Conservation (phyloP, 2,797 vertebrate genomes). For the Bothrops alternatus region DNA sequence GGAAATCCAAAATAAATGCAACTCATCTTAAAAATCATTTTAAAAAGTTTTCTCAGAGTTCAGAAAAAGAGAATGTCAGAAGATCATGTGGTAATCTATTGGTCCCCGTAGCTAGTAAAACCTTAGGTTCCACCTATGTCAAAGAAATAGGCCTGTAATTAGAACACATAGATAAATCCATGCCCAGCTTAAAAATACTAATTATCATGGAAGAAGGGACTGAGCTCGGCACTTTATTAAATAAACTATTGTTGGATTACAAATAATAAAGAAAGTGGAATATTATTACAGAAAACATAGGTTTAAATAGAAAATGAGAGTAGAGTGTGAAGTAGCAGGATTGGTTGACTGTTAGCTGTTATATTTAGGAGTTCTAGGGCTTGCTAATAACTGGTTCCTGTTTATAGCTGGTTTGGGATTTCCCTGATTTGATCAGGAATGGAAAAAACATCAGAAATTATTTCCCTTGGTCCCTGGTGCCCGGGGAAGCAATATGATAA, state of each 20-base stretch:
- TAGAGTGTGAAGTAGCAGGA: not conserved
- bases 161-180: not conserved
- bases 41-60: not conserved
- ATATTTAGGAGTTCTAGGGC: not conserved
- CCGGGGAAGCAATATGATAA: conserved; percentile 39
- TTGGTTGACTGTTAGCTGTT: not conserved
- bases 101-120: not conserved
- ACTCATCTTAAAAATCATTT: not conserved
- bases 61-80: not conserved
- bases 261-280: not conserved
- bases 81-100: not conserved
- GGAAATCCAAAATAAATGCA: not conserved
- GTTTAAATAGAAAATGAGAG: not conserved
- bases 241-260: not conserved
- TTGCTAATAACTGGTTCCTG: not conserved
- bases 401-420: not conserved
- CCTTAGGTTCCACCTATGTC: not conserved
- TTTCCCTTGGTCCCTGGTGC: not conserved
- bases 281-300: not conserved
- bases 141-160: not conserved
- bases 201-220: not conserved
- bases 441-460: not conserved
- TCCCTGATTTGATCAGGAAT: not conserved
- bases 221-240: not conserved
- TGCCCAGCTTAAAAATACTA: not conserved